Evolutionary conservation across 2,113 vertebrate genomes (phyloP).

Genomic region (Uria aalge): DNA sequence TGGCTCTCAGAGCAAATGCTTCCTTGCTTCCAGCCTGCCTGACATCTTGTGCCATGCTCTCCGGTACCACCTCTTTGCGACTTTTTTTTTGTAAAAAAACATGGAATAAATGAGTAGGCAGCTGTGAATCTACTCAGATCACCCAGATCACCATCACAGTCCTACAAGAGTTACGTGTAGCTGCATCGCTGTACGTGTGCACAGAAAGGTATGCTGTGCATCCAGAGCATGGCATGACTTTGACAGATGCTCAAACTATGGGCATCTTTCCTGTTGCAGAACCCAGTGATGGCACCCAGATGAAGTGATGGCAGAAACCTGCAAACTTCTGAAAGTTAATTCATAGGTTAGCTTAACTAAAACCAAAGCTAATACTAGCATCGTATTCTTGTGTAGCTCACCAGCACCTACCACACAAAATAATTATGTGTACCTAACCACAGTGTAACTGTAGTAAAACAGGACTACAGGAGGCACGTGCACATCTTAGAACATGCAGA

Average conservation of each 20-base stretch:
- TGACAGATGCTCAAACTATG: not conserved
- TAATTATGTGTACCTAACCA: not conserved
- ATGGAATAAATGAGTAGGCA: not conserved
- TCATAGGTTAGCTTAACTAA: not conserved
- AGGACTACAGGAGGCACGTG: not conserved
- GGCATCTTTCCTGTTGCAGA: not conserved
- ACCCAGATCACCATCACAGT: not conserved
- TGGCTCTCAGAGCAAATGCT: accelerated
- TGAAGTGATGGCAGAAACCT: not conserved
- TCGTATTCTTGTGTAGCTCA: not conserved
- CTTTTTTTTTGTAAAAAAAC: not conserved
- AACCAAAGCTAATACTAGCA: not conserved
- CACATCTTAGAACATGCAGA: not conserved
- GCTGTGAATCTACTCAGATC: not conserved
- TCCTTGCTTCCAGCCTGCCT: not conserved
- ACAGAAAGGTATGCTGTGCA: not conserved
- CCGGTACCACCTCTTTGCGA: not conserved
- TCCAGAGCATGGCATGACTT: not conserved
- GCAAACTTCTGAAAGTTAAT: not conserved
- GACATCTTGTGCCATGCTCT: accelerated
- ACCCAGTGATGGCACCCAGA: not conserved
- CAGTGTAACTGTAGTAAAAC: not conserved
- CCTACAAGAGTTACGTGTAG: not conserved
- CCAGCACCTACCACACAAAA: not conserved
- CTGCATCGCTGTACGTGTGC: accelerated